These are phyloP conservation scores for Oxyura jamaicensis DNA, from an alignment of 2,113 vertebrate genomes.

Conservation along the genomic window DNA sequence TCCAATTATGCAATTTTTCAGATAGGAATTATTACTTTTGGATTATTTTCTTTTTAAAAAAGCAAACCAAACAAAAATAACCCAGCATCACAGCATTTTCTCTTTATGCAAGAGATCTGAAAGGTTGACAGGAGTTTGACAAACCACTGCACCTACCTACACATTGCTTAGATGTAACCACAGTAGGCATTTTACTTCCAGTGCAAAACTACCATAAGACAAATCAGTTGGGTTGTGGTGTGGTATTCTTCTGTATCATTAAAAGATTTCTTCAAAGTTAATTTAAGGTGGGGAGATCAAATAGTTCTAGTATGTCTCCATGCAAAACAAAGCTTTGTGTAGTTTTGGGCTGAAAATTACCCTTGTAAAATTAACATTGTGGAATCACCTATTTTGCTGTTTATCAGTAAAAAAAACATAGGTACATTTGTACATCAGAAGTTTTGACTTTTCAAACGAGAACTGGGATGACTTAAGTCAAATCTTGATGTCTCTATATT, in stretches of 20 bases:
- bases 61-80: too few species aligned
- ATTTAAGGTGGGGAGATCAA: neutral
- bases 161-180: neutral
- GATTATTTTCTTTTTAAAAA: neutral
- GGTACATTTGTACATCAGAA: too few species aligned
- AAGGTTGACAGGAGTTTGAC: neutral
- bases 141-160: neutral
- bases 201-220: neutral
- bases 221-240: neutral
- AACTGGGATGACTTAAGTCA: neutral
- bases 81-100: neutral
- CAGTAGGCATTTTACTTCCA: neutral
- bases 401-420: neutral
- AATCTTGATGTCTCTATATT: neutral
- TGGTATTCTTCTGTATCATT: neutral
- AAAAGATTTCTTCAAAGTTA: neutral
- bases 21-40: neutral
- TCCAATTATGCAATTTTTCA: neutral
- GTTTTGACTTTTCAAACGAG: neutral
- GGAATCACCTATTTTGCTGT: neutral
- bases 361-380: neutral
- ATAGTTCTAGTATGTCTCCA: neutral
- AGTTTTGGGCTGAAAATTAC: neutral
- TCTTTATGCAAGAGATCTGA: neutral
- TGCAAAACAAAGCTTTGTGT: neutral